A percentile compares a stretch with the other conserved stretches of the same genome.
Evolutionary conservation across 2,113 vertebrate species (phyloP).

Genomic region (Delphinus delphis): DNA sequence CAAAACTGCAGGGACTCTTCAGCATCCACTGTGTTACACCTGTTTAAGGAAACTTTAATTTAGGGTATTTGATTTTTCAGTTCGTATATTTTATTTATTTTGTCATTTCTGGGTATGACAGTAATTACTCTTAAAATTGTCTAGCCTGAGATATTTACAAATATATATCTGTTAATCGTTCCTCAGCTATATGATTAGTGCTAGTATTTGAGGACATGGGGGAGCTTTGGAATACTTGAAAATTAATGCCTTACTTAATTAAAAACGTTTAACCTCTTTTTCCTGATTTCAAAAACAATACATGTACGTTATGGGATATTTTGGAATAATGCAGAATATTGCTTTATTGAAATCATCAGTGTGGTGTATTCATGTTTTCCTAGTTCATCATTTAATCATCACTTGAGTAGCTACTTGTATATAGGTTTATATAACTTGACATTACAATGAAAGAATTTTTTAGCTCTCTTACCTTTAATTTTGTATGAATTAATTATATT

Average conservation of each 20-base stretch:
- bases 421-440: neutral
- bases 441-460: conserved; percentile 6
- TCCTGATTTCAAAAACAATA: neutral
- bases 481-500: conserved; percentile 24
- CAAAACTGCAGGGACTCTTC: neutral
- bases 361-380: neutral
- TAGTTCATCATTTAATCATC: neutral
- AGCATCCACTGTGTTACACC: neutral
- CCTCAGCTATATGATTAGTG: neutral
- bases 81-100: conserved; percentile 20
- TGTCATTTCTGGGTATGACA: neutral
- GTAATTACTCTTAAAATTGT: conserved; percentile 42
- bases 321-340: neutral
- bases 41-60: conserved; percentile 35
- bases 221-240: neutral
- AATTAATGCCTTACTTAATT: conserved; percentile 29
- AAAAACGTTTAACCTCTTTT: neutral
- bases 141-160: conserved; percentile 15
- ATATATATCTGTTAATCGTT: conserved; percentile 8
- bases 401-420: neutral
- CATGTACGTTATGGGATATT: neutral
- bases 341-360: conserved; percentile 14
- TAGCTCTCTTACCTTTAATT: conserved; percentile 37
- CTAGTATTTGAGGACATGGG: neutral
- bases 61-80: neutral